Base-by-base conservation (phyloP, 92 coral and sea anemone genomes). In the Epizoanthus ramosus region DNA sequence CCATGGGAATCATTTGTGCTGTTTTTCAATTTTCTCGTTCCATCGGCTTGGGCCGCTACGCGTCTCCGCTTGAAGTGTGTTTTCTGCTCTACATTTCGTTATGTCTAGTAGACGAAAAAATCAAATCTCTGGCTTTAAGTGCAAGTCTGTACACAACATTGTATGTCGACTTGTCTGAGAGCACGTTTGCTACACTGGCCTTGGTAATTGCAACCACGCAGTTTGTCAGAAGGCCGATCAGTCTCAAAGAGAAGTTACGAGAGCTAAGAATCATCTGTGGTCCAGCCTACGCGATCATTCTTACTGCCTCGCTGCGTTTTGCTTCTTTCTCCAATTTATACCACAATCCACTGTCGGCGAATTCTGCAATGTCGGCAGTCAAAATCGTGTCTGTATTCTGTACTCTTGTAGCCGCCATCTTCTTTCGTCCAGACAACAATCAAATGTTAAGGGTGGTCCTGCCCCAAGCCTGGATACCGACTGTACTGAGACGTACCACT, bases 341-440 rank as follows among this genome's bases (percentile, higher is more conserved):
- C 67, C 18, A 24, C 35, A 47, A 57, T 56, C 63, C 53, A 15
- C 22, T 70, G 53, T 69, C 56, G 77, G 75, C 64, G 45, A 43
- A 5, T 6, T 64, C 69, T 23, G 37, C 69, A 15, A 3, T 64
- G 69, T 64, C 17, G 15, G 54, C 54, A 50, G 54, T 13, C 54
- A 6, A 37, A 2, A 47, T 9, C 17, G 73, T 81, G 2, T 68
- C 88, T 3, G 85, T 71, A 8, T 10, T 54, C n/a, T 84, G 82
- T 75, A 72, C 88, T n/a, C 24, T 80, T 13, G 70, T 79, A 21
- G 91, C 91, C 54, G 86, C 91, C 57, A 64, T 88, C 63, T 81
- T 88, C 80, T 64, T 88, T 52, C 91, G 91, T 14, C 91, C 91
- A 31, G 91, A 88, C 79, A 88, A 88, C 87, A 19, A 33, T 50